Conservation (phyloP, 2,888 invertebrate genomes). For the Cheilosia vernalis region DNA sequence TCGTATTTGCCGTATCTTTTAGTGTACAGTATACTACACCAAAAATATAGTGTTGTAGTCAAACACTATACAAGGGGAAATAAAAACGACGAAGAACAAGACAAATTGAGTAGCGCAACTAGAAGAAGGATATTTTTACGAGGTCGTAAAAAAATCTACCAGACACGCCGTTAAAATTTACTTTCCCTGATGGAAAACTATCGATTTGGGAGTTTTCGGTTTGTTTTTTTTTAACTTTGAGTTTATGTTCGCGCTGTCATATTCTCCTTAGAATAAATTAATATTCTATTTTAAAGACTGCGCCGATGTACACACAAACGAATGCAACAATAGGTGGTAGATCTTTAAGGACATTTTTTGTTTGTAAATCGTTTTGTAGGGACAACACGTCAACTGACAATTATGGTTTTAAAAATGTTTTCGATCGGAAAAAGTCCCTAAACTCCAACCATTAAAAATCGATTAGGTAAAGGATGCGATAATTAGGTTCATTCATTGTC, state of each 20-base stretch:
- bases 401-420: constrained; percentile 23
- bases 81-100: constrained; percentile 39
- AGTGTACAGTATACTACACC: neutral
- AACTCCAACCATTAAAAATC: constrained; percentile 59
- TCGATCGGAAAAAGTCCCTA: constrained; percentile 7
- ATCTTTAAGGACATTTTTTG: neutral
- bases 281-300: constrained; percentile 13
- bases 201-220: constrained; percentile 49
- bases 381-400: constrained; percentile 53
- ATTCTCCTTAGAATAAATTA: constrained; percentile 52
- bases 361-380: constrained; percentile 1
- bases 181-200: constrained; percentile 74
- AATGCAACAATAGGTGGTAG: constrained; percentile 12
- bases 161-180: constrained; percentile 74
- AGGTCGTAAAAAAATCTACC: constrained; percentile 68
- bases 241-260: constrained; percentile 15
- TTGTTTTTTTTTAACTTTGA: neutral
- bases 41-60: constrained; percentile 48
- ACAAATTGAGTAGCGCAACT: constrained; percentile 64
- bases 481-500: constrained; percentile 44
- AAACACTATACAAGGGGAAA: constrained; percentile 36
- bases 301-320: neutral
- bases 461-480: constrained; percentile 68
- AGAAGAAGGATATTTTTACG: constrained; percentile 66
- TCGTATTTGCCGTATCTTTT: constrained; percentile 36